Conservation (phyloP, 1,140 invertebrate species). For the Cherax quadricarinatus region DNA sequence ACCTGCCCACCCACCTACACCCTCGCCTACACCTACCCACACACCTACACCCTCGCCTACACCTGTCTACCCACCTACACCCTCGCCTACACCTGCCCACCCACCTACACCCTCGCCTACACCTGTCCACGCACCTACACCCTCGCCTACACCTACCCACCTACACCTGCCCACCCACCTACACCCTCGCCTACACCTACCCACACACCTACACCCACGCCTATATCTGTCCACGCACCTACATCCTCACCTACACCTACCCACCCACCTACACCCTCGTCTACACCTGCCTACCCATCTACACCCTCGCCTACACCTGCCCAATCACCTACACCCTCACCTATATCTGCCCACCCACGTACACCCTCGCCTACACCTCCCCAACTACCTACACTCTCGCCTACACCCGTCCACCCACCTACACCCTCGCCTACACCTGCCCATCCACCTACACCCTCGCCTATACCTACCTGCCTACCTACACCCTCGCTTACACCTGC, state of each 20-base stretch:
- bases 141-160: too few relatives aligned
- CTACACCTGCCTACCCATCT: neutral
- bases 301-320: neutral
- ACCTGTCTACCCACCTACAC: too few relatives aligned
- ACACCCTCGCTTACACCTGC: neutral
- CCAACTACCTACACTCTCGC: neutral
- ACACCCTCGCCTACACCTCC: too few relatives aligned
- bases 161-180: too few relatives aligned
- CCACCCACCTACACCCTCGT: neutral
- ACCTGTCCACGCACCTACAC: too few relatives aligned
- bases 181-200: too few relatives aligned
- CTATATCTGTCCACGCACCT: too few relatives aligned
- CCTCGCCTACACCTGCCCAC: too few relatives aligned
- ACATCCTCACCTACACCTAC: neutral
- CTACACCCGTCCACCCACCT: constrained; percentile 18
- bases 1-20: constrained; percentile 8
- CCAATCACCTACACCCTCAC: neutral
- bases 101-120: too few relatives aligned
- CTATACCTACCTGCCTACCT: neutral
- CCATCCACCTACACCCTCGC: neutral
- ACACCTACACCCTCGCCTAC: neutral
- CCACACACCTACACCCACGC: too few relatives aligned
- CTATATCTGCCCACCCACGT: too few relatives aligned
- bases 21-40: too few relatives aligned
- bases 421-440: constrained; percentile 17